Conservation (phyloP, 2,888 invertebrate species). For the Ctenicera cuprea region DNA sequence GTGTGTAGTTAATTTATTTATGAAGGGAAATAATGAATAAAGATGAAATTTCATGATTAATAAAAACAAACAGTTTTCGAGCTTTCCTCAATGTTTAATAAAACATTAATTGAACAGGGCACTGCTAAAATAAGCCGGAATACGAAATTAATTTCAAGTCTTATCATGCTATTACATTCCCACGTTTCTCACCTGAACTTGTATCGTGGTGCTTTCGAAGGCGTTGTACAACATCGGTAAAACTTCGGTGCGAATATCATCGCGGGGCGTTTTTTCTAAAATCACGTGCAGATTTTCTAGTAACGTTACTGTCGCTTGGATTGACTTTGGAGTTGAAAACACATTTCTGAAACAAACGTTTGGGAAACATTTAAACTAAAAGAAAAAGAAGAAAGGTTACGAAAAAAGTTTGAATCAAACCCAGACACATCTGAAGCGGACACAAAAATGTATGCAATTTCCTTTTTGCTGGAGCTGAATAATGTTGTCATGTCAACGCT, state of each 20-base stretch:
- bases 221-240: slow-evolving; percentile 90
- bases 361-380: slow-evolving; percentile 15
- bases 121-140: neutral
- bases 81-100: neutral
- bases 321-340: slow-evolving; percentile 85
- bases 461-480: neutral
- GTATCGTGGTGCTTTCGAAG: slow-evolving; percentile 91
- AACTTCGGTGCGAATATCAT: slow-evolving; percentile 87
- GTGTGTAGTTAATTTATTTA: too few relatives aligned
- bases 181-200: slow-evolving; percentile 85
- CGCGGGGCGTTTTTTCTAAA: slow-evolving; percentile 88
- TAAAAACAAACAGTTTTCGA: too few relatives aligned
- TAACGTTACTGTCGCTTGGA: slow-evolving; percentile 90
- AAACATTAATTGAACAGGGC: slow-evolving; percentile 24
- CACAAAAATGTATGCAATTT: neutral
- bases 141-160: slow-evolving; percentile 21
- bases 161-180: slow-evolving; percentile 8
- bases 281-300: slow-evolving; percentile 93
- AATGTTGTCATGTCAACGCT: neutral
- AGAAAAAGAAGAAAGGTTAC: too few relatives aligned
- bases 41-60: too few relatives aligned
- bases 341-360: slow-evolving; percentile 76
- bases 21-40: too few relatives aligned
- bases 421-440: too few relatives aligned
- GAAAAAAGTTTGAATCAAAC: too few relatives aligned